Evolutionary conservation across 2,797 vertebrate genomes (phyloP), one percentile per base, ranked within the genome.

Genomic region (Anniella stebbinsi): DNA sequence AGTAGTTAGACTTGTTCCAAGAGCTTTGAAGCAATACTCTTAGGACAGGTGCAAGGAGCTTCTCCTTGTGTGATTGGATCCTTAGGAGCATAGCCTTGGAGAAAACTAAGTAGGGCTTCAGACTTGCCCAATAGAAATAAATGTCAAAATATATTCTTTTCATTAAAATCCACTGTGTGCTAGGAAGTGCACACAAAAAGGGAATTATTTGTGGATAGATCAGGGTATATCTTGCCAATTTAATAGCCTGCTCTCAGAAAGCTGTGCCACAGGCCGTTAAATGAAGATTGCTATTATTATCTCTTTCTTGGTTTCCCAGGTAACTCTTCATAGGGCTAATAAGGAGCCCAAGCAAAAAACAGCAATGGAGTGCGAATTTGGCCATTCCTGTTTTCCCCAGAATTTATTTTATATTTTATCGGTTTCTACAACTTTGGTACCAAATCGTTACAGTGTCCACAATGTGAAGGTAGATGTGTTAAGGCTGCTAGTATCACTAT

Each of bases 161-260:
- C 70, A 90, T 84, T 77, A 78, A 83, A 69, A n/a, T 21, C 51
- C 45, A 57, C 9, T 18, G 15, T 36, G 13, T 60, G 63, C 21
- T 87, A 57, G 23, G 36, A 41, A 83, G 54, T n/a, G 80, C 69
- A 84, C 80, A 77, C n/a, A 83, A 90, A 76, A 76, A 33, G 21
- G 45, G 63, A 69, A 77, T 83, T 76, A 38, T 54, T 51, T 67
- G n/a, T 28, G 17, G 54, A 72, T n/a, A 57, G 72, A 77, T 76
- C 86, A 60, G 36, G n/a, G 18, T n/a, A 41, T 87, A 66, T 45
- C 63, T 87, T 87, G 36, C 73, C 80, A 83, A 87, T 87, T 87
- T 69, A 87, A 67, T 76, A n/a, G 36, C 30, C 63, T 87, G 48
- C 48, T 36, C 86, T 69, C 75, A 63, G 28, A 77, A 76, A 75